These are phyloP conservation scores for Calameuta idolon DNA, from an alignment of 2,888 invertebrate species.

Conservation along the genomic window DNA sequence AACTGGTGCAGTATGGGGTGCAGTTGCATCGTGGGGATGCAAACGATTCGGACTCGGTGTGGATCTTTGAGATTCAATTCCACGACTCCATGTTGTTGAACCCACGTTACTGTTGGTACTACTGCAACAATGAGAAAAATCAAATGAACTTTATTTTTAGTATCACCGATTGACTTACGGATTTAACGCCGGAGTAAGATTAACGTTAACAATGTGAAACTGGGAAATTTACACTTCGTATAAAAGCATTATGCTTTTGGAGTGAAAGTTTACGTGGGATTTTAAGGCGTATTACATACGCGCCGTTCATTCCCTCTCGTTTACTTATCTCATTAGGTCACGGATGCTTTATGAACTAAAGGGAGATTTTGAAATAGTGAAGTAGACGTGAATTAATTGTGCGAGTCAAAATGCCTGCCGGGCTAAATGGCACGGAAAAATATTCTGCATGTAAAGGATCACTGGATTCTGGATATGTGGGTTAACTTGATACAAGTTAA, in stretches of 20 bases:
- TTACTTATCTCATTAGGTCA: neutral
- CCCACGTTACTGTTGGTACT: conserved; percentile 36
- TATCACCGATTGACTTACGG: neutral
- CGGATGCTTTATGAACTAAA: neutral
- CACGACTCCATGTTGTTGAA: conserved; percentile 45
- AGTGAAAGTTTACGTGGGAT: neutral
- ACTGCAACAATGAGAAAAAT: conserved; percentile 23
- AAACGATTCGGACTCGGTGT: conserved; percentile 56
- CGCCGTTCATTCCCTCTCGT: neutral
- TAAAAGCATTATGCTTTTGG: neutral
- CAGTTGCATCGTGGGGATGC: conserved; percentile 48
- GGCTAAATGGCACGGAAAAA: neutral
- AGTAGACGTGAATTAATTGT: conserved; percentile 35
- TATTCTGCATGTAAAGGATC: neutral
- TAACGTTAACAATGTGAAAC: neutral
- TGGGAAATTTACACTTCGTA: neutral
- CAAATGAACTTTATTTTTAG: neutral
- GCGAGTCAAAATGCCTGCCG: neutral
- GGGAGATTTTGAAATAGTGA: conserved; percentile 25
- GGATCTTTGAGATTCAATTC: conserved; percentile 57
- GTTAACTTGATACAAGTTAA: neutral
- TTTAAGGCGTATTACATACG: neutral
- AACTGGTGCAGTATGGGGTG: conserved; percentile 60
- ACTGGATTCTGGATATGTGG: neutral
- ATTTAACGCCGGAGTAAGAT: neutral